Percentiles rank a stretch among this genome's conserved stretches.
Evolutionary conservation across 1,140 invertebrate species (phyloP).

Genomic region (Cataglyphis hispanica): DNA sequence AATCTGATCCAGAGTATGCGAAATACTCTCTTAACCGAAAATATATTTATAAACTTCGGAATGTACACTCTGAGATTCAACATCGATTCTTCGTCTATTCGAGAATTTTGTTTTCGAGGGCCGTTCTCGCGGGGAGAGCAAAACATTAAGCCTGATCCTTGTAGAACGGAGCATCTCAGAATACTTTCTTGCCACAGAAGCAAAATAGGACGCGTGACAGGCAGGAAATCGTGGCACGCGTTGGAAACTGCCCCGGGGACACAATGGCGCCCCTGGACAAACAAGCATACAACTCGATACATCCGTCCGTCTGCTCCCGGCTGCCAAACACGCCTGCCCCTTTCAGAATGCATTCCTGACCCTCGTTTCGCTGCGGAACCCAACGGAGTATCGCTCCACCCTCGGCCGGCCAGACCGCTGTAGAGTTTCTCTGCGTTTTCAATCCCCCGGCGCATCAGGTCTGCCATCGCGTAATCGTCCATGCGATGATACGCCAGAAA

Average conservation of each 20-base stretch:
- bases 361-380: conserved; percentile 42
- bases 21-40: conserved; percentile 22
- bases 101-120: conserved; percentile 52
- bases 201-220: conserved; percentile 28
- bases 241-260: conserved; percentile 16
- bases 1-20: neutral
- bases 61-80: neutral
- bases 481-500: conserved; percentile 73
- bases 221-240: conserved; percentile 40
- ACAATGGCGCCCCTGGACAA: conserved; percentile 46
- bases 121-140: neutral
- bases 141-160: conserved; percentile 20
- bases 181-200: neutral
- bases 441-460: conserved; percentile 14
- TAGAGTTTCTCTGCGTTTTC: conserved; percentile 25
- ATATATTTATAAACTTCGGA: conserved; percentile 33
- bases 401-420: conserved; percentile 35
- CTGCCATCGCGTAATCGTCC: conserved; percentile 66
- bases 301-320: conserved; percentile 32
- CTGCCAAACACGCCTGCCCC: conserved; percentile 34
- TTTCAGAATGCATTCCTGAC: conserved; percentile 66
- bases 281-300: conserved; percentile 33
- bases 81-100: neutral
- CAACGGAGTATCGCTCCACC: conserved; percentile 58
- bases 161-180: neutral